Conservation (phyloP, 2,888 invertebrate species). For the Didymodactylos carnosus region DNA sequence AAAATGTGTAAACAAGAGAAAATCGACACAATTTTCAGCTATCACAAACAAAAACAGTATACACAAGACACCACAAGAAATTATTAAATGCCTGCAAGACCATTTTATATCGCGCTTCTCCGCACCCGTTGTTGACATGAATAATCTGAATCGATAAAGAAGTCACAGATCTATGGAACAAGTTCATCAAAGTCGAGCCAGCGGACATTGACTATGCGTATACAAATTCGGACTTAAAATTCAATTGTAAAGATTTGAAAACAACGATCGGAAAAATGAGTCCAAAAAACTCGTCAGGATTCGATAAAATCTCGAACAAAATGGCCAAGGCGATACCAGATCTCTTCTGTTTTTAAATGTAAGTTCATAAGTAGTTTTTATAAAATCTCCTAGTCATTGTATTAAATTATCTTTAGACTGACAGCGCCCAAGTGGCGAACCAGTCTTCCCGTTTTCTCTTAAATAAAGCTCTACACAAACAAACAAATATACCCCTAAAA, state of each 20-base stretch:
- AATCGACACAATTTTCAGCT: neutral
- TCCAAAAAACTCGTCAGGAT: neutral
- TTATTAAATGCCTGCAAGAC: neutral
- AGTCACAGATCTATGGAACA: neutral
- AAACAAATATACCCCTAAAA: too few relatives aligned
- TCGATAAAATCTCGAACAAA: neutral
- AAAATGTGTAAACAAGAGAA: neutral
- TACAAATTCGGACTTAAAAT: neutral
- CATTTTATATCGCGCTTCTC: neutral
- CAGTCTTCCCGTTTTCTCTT: too few relatives aligned
- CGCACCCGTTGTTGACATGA: neutral
- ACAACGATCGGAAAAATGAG: neutral
- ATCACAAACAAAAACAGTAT: neutral
- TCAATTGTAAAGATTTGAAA: neutral
- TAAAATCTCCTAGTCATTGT: too few relatives aligned
- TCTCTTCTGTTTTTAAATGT: too few relatives aligned
- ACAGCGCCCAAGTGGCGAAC: too few relatives aligned
- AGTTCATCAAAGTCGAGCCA: neutral
- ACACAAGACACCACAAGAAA: neutral
- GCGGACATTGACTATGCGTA: neutral
- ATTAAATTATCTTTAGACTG: too few relatives aligned
- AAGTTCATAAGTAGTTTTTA: too few relatives aligned
- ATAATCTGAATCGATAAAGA: neutral
- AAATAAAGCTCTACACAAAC: too few relatives aligned
- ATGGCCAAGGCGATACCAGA: neutral